Evolutionary conservation across 2,797 vertebrate species (phyloP).

Genomic region (Spatula versicolor): DNA sequence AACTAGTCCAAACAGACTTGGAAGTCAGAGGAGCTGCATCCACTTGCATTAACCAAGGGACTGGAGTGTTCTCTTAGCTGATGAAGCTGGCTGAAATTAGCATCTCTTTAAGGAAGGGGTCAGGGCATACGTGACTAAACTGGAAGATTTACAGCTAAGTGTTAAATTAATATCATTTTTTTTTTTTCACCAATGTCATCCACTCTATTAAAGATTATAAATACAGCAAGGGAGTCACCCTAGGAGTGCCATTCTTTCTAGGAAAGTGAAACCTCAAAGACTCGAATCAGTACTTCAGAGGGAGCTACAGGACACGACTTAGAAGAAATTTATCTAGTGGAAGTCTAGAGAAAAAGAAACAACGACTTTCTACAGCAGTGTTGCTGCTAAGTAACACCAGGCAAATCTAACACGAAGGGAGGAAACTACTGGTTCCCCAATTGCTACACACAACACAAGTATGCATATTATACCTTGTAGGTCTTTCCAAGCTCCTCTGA

Average conservation of each 20-base stretch:
- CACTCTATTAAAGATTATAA: background rate
- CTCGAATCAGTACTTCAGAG: slow-evolving; percentile 28
- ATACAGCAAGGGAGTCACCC: background rate
- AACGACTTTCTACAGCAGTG: slow-evolving; percentile 31
- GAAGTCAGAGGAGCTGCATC: background rate
- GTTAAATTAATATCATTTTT: background rate
- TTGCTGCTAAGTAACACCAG: slow-evolving; percentile 32
- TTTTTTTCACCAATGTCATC: background rate
- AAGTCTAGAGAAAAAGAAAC: slow-evolving; percentile 47
- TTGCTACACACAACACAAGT: slow-evolving; percentile 78
- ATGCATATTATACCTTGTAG: slow-evolving; percentile 80
- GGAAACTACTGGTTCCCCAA: slow-evolving; percentile 69
- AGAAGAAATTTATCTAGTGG: slow-evolving; percentile 49
- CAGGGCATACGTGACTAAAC: background rate
- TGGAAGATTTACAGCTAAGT: background rate
- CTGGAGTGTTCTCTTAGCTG: background rate
- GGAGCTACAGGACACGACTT: slow-evolving; percentile 43
- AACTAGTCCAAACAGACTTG: background rate
- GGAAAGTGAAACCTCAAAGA: slow-evolving; percentile 32
- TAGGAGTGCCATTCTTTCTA: slow-evolving; percentile 17
- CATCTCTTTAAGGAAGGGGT: background rate
- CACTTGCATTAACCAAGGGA: background rate
- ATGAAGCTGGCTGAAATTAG: background rate
- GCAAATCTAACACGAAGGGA: slow-evolving; percentile 61
- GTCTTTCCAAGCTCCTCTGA: slow-evolving; percentile 81